Conservation (phyloP, 2,797 vertebrate species). For the Dryobates pubescens region DNA sequence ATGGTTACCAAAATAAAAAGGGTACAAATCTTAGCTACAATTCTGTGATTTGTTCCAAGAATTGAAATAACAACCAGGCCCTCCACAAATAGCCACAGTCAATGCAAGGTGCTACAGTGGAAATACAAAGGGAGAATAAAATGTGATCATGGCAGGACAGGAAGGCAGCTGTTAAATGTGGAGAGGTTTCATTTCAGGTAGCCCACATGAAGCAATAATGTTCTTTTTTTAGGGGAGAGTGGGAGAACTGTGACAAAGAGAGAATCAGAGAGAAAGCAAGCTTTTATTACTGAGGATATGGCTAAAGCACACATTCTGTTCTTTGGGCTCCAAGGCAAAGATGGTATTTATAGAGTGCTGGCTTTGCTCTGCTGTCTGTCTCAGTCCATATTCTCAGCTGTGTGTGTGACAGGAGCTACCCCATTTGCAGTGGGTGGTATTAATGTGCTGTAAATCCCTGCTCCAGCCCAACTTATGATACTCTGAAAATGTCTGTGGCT, state of each 20-base stretch:
- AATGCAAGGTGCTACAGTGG: background rate
- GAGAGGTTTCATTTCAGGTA: constrained; percentile 19
- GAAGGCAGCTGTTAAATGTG: background rate
- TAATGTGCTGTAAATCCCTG: background rate
- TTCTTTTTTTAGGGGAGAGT: constrained; percentile 13
- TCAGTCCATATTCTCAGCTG: background rate
- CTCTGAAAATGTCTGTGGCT: background rate
- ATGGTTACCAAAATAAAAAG: background rate
- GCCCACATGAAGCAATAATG: background rate
- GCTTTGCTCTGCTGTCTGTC: background rate
- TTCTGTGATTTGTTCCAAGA: background rate
- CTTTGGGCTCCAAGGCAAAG: background rate
- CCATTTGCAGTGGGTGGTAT: background rate
- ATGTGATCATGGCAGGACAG: background rate
- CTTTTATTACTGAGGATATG: background rate
- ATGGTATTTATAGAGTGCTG: background rate
- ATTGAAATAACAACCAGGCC: accelerated
- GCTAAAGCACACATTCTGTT: background rate
- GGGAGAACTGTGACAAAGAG: background rate
- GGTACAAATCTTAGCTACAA: too few relatives aligned
- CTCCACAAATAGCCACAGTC: background rate
- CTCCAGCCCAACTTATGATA: background rate
- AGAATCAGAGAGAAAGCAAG: background rate
- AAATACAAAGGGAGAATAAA: background rate
- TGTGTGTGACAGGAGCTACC: background rate